Percentiles rank a stretch among this genome's conserved stretches.
Evolutionary conservation across 2,888 invertebrate species (phyloP).

Genomic region (Arctia plantaginis): DNA sequence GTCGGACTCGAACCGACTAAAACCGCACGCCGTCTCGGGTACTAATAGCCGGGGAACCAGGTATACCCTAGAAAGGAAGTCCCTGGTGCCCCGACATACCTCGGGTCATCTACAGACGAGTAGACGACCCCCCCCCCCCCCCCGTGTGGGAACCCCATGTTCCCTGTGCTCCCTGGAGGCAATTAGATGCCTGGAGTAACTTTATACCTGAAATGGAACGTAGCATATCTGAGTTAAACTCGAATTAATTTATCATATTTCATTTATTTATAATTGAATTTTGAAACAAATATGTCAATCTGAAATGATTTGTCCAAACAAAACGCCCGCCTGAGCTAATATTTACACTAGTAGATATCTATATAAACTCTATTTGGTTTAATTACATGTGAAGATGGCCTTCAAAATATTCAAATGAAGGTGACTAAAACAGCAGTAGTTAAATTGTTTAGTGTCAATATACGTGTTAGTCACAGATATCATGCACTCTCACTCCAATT

Average conservation of each 20-base stretch:
- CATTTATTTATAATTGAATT: neutral
- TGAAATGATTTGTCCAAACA: neutral
- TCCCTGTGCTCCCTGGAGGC: too few species aligned
- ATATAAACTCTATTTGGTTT: slow-evolving; percentile 20
- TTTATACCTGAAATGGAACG: neutral
- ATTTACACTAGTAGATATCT: slow-evolving; percentile 1
- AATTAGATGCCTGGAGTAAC: too few species aligned
- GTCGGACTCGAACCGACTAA: too few species aligned
- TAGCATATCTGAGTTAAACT: neutral
- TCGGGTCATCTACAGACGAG: too few species aligned
- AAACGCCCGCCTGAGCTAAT: neutral
- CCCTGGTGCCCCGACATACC: too few species aligned
- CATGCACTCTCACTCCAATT: neutral
- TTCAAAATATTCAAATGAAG: slow-evolving; percentile 39
- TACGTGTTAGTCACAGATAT: neutral
- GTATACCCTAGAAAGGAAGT: too few species aligned
- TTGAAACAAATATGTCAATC: neutral
- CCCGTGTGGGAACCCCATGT: too few species aligned
- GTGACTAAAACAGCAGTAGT: neutral
- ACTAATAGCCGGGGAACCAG: too few species aligned
- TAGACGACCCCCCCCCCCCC: too few species aligned
- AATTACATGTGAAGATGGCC: slow-evolving; percentile 24
- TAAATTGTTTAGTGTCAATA: neutral
- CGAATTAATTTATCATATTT: neutral
- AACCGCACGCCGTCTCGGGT: too few species aligned